Conservation (phyloP, 2,888 invertebrate genomes). For the Trachelus tabidus region DNA sequence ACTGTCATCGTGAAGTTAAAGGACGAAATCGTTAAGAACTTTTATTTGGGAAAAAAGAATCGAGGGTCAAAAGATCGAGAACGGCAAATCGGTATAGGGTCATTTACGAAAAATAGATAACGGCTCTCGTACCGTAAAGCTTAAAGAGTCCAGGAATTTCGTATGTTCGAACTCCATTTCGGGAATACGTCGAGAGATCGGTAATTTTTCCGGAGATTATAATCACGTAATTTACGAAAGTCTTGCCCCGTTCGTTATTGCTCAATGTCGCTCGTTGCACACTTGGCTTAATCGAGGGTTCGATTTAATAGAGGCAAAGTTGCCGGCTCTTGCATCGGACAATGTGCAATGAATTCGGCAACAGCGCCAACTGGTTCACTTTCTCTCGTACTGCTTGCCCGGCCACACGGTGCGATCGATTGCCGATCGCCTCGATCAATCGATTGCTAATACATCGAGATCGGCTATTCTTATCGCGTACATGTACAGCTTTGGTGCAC, state of each 20-base stretch:
- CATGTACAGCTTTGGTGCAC: not conserved
- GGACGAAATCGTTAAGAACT: not conserved
- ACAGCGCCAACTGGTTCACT: slow-evolving; percentile 62
- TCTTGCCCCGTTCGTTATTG: not conserved
- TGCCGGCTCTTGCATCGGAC: slow-evolving; percentile 31
- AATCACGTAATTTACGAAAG: not conserved
- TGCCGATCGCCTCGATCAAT: not conserved
- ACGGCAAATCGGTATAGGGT: not conserved
- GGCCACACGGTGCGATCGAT: slow-evolving; percentile 23
- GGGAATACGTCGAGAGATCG: not conserved
- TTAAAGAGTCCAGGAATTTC: slow-evolving; percentile 1
- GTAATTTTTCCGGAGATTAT: not conserved
- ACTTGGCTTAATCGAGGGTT: not conserved
- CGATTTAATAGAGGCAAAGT: slow-evolving; percentile 27
- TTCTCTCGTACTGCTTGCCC: slow-evolving; percentile 54
- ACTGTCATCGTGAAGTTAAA: not conserved
- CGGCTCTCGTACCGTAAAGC: not conserved
- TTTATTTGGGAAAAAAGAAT: not conserved
- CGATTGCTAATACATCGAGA: too few relatives aligned
- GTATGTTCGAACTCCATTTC: not conserved
- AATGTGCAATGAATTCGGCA: slow-evolving; percentile 55
- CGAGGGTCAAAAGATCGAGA: not conserved
- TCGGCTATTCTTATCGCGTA: not conserved
- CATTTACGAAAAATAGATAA: not conserved
- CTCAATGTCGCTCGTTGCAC: not conserved